Base-by-base conservation (phyloP, 2,113 vertebrate genomes). In the Mormoops blainvillei region DNA sequence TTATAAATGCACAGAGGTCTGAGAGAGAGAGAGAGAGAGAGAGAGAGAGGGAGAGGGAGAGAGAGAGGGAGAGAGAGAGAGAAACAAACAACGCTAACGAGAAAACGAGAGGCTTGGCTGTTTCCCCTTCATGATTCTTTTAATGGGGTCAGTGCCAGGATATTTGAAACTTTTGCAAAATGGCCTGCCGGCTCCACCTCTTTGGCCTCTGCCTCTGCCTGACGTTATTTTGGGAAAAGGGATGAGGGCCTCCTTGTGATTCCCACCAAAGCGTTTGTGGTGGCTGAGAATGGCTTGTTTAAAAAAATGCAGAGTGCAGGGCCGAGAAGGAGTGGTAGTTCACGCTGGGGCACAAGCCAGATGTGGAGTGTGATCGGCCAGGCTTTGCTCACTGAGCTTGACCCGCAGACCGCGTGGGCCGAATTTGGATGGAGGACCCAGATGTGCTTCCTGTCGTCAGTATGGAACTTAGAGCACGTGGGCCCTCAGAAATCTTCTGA, bases 101-200 rank as follows among this genome's bases (percentile, higher is more conserved):
- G 91, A 87, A 94, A 94, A 96, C 10, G n/a, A 58, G 81, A 94
- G 77, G 38, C 65, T 94, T 88, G 89, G 73, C 96, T 76, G 18
- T 74, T 92, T 88, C 73, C 65, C 56, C 77, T 74, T 91, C 88
- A 36, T 4, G 33, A 84, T 94, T 87, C 74, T 96, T 94, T 95
- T 83, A 87, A 76, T 85, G 84, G 86, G 87, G 92, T 95, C 68
- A 74, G 73, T 48, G 87, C 94, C 91, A 95, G 76, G 96, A 94
- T 91, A 97, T 95, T 96, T 97, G 95, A 98, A 98, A 97, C 97
- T 96, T 96, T 84, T 92, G 90, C 89, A 92, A 91, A 95, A 77
- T 88, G 88, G 93, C 87, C 76, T 67, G 45, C 45, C 70, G 90
- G 70, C 96, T 82, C 95, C 95, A 77, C 89, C 95, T 97, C 94